These are phyloP conservation scores for Cetonia aurata DNA, from an alignment of 2,888 invertebrate species.

Conservation along the genomic window DNA sequence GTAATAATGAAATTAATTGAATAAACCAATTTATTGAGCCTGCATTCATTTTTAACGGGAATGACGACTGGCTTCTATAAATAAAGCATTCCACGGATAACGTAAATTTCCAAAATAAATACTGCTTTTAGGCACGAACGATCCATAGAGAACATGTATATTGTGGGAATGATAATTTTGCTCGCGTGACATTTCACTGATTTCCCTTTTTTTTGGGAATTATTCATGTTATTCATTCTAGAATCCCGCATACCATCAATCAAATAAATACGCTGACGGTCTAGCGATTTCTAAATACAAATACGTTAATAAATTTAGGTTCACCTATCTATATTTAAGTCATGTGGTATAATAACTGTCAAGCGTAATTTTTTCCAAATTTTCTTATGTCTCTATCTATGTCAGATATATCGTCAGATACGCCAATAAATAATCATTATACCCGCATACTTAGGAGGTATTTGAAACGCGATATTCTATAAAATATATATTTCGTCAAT, in stretches of 20 bases:
- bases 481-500: conserved; percentile 22
- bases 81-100: conserved; percentile 25
- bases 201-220: conserved; percentile 12
- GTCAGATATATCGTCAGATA: neutral
- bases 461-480: conserved; percentile 23
- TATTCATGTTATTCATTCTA: conserved; percentile 13
- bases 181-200: conserved; percentile 24
- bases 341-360: neutral
- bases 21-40: too few relatives aligned
- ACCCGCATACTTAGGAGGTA: conserved; percentile 3
- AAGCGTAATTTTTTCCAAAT: neutral
- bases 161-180: conserved; percentile 22
- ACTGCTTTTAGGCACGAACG: conserved; percentile 15
- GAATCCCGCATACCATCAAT: neutral
- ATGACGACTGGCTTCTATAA: conserved; percentile 15
- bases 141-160: neutral
- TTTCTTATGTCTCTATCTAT: conserved; percentile 15
- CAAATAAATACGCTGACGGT: neutral
- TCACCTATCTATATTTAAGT: too few relatives aligned
- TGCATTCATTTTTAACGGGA: too few relatives aligned
- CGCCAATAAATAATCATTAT: conserved; percentile 19
- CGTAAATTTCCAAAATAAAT: conserved; percentile 33
- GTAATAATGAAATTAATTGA: too few relatives aligned
- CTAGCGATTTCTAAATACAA: neutral
- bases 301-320: too few relatives aligned